A percentile compares a stretch with the other conserved stretches of the same genome.
These are phyloP conservation scores for Urophycis tenuis DNA, from an alignment of 2,797 vertebrate species.

Conservation along the genomic window DNA sequence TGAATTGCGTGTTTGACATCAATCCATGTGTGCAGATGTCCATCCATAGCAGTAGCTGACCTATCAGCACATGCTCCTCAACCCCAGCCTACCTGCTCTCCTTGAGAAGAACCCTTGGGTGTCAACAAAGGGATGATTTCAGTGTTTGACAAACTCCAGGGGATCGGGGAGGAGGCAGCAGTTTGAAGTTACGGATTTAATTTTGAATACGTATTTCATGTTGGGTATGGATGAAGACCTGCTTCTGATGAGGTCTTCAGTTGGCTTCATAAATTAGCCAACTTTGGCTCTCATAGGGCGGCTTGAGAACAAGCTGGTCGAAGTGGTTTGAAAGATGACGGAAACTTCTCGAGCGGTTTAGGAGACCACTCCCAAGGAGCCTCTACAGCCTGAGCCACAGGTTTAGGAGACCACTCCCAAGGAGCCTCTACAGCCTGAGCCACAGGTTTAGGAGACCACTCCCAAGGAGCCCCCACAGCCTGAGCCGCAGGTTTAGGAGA, in stretches of 20 bases:
- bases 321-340: not conserved
- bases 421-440: no score
- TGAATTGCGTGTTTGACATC: no score
- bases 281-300: not conserved
- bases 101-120: not conserved
- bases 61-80: not conserved
- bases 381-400: not conserved
- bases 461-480: no score
- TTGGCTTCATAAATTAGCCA: not conserved
- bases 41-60: not conserved
- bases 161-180: no score
- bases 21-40: not conserved
- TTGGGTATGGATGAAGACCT: not conserved
- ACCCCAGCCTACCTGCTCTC: not conserved
- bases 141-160: no score
- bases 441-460: no score
- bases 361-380: not conserved
- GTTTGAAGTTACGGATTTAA: not conserved
- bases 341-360: not conserved
- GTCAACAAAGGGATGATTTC: not conserved
- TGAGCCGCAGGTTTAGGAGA: no score
- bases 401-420: no score
- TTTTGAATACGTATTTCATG: not conserved
- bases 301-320: not conserved
- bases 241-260: no score